A percentile compares a stretch with the other conserved stretches of the same genome.
Evolutionary conservation across 53 echinoderm and acorn worm genomes (phyloP).

Genomic region (Antedon mediterranea): DNA sequence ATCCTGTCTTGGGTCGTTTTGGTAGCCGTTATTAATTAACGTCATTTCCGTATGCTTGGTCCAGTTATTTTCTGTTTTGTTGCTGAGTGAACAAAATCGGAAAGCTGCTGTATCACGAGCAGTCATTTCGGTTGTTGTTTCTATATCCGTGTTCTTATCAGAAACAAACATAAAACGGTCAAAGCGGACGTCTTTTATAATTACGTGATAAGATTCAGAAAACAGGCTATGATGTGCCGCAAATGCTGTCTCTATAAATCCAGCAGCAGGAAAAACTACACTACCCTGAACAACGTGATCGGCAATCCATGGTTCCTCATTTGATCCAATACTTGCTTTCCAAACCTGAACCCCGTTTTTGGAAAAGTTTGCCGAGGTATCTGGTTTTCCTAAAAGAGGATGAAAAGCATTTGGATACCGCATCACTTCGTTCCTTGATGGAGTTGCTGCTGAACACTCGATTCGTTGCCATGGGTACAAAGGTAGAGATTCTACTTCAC

Average conservation of each 20-base stretch:
- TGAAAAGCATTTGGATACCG: conserved; percentile 1
- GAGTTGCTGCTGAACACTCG: neutral
- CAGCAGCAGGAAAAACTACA: conserved; percentile 10
- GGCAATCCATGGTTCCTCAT: conserved; percentile 4
- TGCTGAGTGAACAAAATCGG: neutral
- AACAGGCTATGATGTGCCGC: neutral
- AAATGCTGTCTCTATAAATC: conserved; percentile 3
- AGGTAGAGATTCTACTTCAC: neutral
- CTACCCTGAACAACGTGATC: conserved; percentile 2
- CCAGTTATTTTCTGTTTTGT: neutral
- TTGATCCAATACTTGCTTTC: neutral
- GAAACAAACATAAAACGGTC: conserved; percentile 6
- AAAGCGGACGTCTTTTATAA: neutral
- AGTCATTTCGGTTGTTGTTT: neutral
- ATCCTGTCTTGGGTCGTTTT: neutral
- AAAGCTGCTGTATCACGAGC: neutral
- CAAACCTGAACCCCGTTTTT: neutral
- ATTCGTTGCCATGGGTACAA: conserved; percentile 13
- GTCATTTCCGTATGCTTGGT: neutral
- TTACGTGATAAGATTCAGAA: neutral
- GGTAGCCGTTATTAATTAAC: neutral
- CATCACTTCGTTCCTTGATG: neutral
- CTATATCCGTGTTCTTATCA: neutral
- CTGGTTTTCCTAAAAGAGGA: conserved; percentile 4
- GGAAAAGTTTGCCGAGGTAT: neutral